A percentile compares a stretch with the other conserved stretches of the same genome.
phyloP scores from a whole-genome alignment of 2,797 vertebrate species.

The Acestrorhynchus altus region DNA sequence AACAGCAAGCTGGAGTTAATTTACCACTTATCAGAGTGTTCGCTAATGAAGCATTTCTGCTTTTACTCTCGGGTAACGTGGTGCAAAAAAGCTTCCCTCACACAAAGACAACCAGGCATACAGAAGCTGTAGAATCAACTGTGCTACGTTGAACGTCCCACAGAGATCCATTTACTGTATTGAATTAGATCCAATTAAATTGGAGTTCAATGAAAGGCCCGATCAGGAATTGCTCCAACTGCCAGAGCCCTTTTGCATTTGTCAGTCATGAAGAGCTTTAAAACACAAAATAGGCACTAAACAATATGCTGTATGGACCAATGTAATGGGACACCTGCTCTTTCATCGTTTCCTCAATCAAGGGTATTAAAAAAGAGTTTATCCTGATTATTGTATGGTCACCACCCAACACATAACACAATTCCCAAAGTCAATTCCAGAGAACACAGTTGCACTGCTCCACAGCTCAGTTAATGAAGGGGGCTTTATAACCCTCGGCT shows the following conservation, averaged over 20 bases:
- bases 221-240: background rate
- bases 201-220: conserved; percentile 16
- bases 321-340: too few species aligned
- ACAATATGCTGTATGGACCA: background rate
- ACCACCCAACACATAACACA: too few species aligned
- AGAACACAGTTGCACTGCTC: too few species aligned
- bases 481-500: too few species aligned
- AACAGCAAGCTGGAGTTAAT: conserved; percentile 70
- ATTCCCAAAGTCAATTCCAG: too few species aligned
- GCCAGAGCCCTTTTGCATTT: background rate
- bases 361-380: too few species aligned
- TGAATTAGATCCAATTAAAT: conserved; percentile 37
- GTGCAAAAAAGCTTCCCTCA: conserved; percentile 36
- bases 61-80: conserved; percentile 64
- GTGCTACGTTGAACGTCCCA: conserved; percentile 23
- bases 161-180: conserved; percentile 34
- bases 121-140: background rate
- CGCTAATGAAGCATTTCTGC: conserved; percentile 71
- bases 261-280: background rate
- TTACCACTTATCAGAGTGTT: conserved; percentile 75
- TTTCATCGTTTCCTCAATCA: too few species aligned
- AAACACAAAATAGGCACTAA: background rate
- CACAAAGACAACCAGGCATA: conserved; percentile 4
- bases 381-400: too few species aligned
- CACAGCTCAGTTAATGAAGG: too few species aligned